These are phyloP conservation scores for Notothenia rossii DNA, from an alignment of 2,113 vertebrate species.

Conservation along the genomic window DNA sequence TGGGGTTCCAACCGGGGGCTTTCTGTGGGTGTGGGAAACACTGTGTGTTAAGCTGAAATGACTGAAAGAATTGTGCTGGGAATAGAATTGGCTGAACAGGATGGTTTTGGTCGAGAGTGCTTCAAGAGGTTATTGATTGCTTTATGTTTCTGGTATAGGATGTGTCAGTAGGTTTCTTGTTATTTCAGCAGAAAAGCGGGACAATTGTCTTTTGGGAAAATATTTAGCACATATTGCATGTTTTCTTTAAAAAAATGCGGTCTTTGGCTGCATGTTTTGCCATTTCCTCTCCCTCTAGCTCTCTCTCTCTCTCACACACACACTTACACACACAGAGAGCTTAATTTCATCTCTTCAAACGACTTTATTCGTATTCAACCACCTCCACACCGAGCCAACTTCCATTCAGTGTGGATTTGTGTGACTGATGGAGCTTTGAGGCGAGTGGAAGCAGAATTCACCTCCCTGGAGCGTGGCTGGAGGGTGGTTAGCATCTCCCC, in stretches of 20 bases:
- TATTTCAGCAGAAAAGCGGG: conserved; percentile 22
- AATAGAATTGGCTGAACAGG: conserved; percentile 12
- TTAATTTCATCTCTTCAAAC: conserved; percentile 13
- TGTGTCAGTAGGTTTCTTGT: conserved; percentile 9
- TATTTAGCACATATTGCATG: not conserved
- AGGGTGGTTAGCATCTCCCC: conserved; percentile 29
- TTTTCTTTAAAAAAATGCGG: not conserved
- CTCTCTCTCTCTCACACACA: not conserved
- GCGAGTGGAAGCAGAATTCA: conserved; percentile 33
- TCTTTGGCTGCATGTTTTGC: not conserved
- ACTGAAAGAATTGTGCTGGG: conserved; percentile 9
- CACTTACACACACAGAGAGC: not conserved
- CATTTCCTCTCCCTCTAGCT: not conserved
- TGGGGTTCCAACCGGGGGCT: conserved; percentile 5
- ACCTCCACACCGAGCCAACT: conserved; percentile 9
- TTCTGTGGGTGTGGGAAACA: conserved; percentile 5
- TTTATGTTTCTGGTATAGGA: conserved; percentile 13
- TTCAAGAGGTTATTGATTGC: conserved; percentile 14
- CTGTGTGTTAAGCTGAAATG: conserved; percentile 16
- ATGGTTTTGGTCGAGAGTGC: not conserved
- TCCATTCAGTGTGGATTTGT: conserved; percentile 36
- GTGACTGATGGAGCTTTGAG: conserved; percentile 52
- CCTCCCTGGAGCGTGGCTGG: conserved; percentile 43
- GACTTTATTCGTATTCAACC: conserved; percentile 31
- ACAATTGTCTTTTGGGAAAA: not conserved